Conservation (phyloP, 2,113 vertebrate species). For the Condylura cristata region DNA sequence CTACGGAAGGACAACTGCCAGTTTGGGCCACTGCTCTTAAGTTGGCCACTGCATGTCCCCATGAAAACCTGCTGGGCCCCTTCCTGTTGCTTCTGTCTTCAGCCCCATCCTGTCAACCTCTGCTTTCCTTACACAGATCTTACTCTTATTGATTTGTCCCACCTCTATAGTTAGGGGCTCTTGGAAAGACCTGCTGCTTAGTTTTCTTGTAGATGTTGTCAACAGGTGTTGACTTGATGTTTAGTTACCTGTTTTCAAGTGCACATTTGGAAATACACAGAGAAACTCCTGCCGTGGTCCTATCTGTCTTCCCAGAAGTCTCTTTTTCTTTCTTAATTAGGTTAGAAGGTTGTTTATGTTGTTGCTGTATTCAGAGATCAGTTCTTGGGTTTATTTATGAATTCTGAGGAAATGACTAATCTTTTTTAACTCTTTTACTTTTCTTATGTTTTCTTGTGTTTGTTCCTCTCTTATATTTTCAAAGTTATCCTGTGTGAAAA, state of each 20-base stretch:
- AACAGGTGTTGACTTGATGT: background rate
- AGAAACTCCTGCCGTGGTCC: background rate
- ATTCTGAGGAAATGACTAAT: background rate
- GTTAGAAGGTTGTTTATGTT: background rate
- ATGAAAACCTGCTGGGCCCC: background rate
- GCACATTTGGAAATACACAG: background rate
- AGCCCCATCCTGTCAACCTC: background rate
- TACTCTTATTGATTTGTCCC: background rate
- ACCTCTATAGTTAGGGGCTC: background rate
- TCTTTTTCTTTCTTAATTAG: background rate
- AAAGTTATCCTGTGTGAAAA: background rate
- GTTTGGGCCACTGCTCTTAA: background rate
- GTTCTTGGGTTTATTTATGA: background rate
- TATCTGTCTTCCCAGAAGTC: background rate
- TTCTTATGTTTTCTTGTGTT: background rate
- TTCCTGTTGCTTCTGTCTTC: background rate
- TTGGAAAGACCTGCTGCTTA: background rate
- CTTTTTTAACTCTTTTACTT: background rate
- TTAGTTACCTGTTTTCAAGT: background rate
- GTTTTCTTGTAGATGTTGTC: background rate
- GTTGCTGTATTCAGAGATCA: background rate
- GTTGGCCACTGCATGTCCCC: background rate
- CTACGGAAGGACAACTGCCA: background rate
- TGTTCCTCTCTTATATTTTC: constrained; percentile 23
- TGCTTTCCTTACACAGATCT: background rate